These are phyloP conservation scores for Dufourea novaeangliae DNA, from an alignment of 1,140 invertebrate species.

Conservation along the genomic window DNA sequence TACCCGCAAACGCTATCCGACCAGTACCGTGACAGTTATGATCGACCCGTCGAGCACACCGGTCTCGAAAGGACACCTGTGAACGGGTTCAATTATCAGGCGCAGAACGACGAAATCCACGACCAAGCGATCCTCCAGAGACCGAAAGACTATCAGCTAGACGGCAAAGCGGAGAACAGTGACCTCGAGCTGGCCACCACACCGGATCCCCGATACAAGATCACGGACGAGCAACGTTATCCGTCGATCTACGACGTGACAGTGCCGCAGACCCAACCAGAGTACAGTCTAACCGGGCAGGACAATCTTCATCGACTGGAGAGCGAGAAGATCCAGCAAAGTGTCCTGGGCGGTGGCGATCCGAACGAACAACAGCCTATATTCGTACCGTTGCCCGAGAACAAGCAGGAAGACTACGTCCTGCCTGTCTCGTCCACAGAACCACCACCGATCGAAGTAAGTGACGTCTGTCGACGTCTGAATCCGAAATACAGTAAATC, in stretches of 20 bases:
- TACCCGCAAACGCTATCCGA: constrained; percentile 60
- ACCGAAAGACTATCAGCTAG: constrained; percentile 64
- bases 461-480: background rate
- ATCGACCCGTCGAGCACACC: constrained; percentile 48
- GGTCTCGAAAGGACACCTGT: constrained; percentile 68
- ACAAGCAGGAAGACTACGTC: constrained; percentile 66
- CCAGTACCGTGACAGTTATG: constrained; percentile 52
- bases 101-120: constrained; percentile 43
- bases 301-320: constrained; percentile 41
- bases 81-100: constrained; percentile 76
- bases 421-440: constrained; percentile 51
- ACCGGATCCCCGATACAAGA: constrained; percentile 43
- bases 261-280: constrained; percentile 38
- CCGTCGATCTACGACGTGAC: constrained; percentile 54
- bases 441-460: constrained; percentile 62
- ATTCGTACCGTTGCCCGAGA: constrained; percentile 65
- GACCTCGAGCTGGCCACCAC: constrained; percentile 65
- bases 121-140: constrained; percentile 40
- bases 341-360: constrained; percentile 13
- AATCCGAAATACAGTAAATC: no score
- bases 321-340: constrained; percentile 41
- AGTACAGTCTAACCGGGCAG: constrained; percentile 38
- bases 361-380: constrained; percentile 54
- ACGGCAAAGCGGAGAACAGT: constrained; percentile 64
- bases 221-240: constrained; percentile 56